Evolutionary conservation across 2,888 invertebrate genomes (phyloP).

Genomic region (Autographa pulchrina): DNA sequence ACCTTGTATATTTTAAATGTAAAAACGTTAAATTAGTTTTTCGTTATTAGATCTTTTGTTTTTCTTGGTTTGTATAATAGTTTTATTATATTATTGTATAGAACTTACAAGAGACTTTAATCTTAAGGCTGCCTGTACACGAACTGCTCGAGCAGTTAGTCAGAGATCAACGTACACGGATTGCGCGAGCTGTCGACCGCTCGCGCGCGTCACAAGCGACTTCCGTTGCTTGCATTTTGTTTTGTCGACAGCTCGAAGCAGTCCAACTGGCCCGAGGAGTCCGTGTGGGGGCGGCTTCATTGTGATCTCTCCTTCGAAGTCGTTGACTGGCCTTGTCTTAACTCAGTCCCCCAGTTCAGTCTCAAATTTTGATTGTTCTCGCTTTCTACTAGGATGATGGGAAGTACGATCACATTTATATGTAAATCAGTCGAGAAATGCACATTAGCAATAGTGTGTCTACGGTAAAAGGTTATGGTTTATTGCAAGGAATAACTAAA

Average conservation of each 20-base stretch:
- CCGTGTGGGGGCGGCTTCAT: neutral
- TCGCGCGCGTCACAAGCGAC: too few species aligned
- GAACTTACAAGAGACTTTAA: neutral
- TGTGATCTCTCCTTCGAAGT: neutral
- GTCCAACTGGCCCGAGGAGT: too few species aligned
- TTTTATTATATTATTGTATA: conserved; percentile 2
- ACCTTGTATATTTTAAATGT: neutral
- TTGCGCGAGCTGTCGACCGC: too few species aligned
- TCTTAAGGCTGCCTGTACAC: neutral
- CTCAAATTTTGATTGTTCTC: too few species aligned
- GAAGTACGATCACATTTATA: neutral
- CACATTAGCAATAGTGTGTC: too few species aligned
- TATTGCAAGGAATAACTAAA: too few species aligned
- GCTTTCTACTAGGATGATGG: too few species aligned
- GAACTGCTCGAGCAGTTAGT: too few species aligned
- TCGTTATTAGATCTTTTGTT: neutral
- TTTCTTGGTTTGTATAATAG: neutral
- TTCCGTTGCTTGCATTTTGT: too few species aligned
- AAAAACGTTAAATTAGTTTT: conserved; percentile 2
- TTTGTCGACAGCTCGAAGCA: too few species aligned
- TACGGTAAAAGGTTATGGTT: neutral
- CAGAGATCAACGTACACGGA: too few species aligned
- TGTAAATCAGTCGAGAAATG: neutral
- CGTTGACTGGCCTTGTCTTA: neutral
- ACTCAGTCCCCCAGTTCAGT: too few species aligned